Base-by-base conservation (phyloP, 2,888 invertebrate species). In the Synergus gifuensis region DNA sequence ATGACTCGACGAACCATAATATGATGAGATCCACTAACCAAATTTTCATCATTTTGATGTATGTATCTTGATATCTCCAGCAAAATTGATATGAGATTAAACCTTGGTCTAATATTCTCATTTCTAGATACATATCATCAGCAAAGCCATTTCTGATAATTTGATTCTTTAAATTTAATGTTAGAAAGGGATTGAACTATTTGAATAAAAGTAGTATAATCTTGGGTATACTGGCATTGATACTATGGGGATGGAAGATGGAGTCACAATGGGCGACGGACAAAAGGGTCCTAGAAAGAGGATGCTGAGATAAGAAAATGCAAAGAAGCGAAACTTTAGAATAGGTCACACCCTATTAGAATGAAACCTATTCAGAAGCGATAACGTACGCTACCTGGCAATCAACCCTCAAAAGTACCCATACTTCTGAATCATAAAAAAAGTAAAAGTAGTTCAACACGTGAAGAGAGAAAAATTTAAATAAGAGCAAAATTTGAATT, bases 181-280 rank as follows among this genome's bases (percentile, higher is more conserved):
- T 28, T 16, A 16, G 8, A 73, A 73, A 73, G n/a, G 54, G 54
- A 54, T n/a, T 40, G 40, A 36, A 73, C 11, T 73, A 73, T 73
- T 73, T 73, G 54, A 73, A 54, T 73, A 9, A 54, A 54, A 54
- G 54, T 36, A 58, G 54, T 11, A 73, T 54, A 36, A 73, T 73
- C n/a, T 58, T 73, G 40, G 73, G 36, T 73, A 14, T 73, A n/a
- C 5, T 54, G 49, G 40, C 54, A 73, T 73, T 73, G 73, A 58
- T 73, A 73, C 54, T 40, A 54, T 73, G 73, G n/a, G 73, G 73
- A 73, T 54, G 54, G 76, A 76, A 80, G 79, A 44, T 64, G 42
- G 44, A 69, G 64, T 79, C 82, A 84, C 82, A 82, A 77, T 78
- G 80, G 76, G 69, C 58, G 22, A 67, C 78, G 77, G 77, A 84